Conservation (phyloP, 2,797 vertebrate species). For the Otolemur crassicaudatus region DNA sequence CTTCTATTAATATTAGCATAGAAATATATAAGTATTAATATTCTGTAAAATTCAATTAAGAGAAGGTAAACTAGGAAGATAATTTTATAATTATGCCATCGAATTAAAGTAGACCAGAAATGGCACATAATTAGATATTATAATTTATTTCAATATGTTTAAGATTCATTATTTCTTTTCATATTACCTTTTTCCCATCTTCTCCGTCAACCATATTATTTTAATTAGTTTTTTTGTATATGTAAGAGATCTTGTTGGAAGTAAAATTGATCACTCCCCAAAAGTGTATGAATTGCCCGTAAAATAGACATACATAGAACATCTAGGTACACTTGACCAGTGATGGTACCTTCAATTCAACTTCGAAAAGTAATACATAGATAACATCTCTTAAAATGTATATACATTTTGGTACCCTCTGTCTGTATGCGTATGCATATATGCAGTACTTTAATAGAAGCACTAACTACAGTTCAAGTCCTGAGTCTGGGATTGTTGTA, state of each 20-base stretch:
- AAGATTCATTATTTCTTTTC: not conserved
- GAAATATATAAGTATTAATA: not conserved
- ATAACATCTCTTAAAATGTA: too few relatives aligned
- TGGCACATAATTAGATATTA: not conserved
- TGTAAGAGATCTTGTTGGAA: too few relatives aligned
- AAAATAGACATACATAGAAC: too few relatives aligned
- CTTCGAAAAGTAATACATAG: too few relatives aligned
- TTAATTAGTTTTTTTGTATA: not conserved
- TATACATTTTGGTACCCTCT: too few relatives aligned
- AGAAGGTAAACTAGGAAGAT: not conserved
- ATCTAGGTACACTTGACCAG: too few relatives aligned
- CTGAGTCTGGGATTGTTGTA: not conserved
- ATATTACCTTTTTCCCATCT: not conserved
- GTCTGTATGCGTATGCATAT: not conserved
- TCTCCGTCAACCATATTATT: not conserved
- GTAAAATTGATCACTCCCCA: too few relatives aligned
- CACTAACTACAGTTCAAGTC: not conserved
- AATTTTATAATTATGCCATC: not conserved
- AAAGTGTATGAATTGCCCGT: too few relatives aligned
- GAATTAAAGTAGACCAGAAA: slow-evolving; percentile 52
- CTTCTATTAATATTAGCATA: not conserved
- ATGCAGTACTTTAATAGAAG: not conserved
- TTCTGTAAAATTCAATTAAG: slow-evolving; percentile 15
- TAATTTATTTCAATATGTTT: not conserved
- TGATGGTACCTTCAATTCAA: too few relatives aligned